phyloP scores from a whole-genome alignment of 2,888 invertebrate genomes.

The Serripes groenlandicus region DNA sequence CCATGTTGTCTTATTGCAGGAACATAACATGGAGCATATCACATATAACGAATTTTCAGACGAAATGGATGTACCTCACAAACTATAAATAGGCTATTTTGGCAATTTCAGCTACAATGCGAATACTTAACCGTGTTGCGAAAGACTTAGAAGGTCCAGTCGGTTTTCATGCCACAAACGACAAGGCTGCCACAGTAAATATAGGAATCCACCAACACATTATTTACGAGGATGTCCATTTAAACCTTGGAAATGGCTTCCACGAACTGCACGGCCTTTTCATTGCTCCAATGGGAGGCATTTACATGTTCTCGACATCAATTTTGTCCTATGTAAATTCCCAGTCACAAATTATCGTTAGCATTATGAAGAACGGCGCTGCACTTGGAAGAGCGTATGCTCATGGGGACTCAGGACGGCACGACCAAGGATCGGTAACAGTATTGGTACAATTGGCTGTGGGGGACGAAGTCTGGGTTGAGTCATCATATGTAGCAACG shows the following conservation, averaged over 20 bases:
- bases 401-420: background rate
- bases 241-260: conserved; percentile 2
- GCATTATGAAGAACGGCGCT: background rate
- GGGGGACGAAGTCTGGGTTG: conserved; percentile 17
- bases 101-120: too few species aligned
- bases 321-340: background rate
- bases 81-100: too few species aligned
- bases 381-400: background rate
- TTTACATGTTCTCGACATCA: conserved; percentile 12
- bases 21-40: too few species aligned
- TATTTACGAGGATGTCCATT: background rate
- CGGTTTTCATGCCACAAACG: conserved; percentile 19
- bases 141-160: conserved; percentile 6
- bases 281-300: conserved; percentile 1
- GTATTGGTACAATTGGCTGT: background rate
- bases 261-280: conserved; percentile 4
- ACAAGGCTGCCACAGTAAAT: background rate
- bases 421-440: background rate
- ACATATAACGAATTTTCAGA: too few species aligned
- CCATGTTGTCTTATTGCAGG: too few species aligned
- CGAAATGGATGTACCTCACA: too few species aligned
- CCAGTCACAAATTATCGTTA: background rate
- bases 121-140: too few species aligned
- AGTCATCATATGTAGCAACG: background rate
- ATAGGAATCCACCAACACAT: background rate